These are phyloP conservation scores for Pseudobourletiella spinata DNA, from an alignment of 1,140 invertebrate species.

Conservation along the genomic window DNA sequence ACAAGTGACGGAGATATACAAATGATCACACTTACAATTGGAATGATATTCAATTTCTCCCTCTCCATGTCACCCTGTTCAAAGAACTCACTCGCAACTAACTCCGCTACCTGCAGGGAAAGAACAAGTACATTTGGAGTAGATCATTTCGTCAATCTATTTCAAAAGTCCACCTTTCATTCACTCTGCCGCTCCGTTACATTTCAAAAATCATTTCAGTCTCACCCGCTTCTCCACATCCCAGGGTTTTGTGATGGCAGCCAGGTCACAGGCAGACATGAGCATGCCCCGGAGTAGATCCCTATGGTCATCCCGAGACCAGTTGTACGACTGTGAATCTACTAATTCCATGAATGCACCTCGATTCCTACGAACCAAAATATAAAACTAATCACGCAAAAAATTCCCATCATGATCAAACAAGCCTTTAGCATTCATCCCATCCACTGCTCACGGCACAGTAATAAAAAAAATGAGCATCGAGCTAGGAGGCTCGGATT, in stretches of 20 bases:
- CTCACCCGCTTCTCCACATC: slow-evolving; percentile 71
- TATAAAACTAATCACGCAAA: too few relatives aligned
- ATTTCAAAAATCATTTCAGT: too few relatives aligned
- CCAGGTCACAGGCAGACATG: slow-evolving; percentile 94
- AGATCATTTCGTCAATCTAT: too few relatives aligned
- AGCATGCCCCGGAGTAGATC: slow-evolving; percentile 79
- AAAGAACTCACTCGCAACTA: slow-evolving; percentile 92
- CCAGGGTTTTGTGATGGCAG: slow-evolving; percentile 94
- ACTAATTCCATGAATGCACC: slow-evolving; percentile 70
- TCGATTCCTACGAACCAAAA: slow-evolving; percentile 66
- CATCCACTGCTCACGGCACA: too few relatives aligned
- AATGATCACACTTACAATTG: slow-evolving; percentile 58
- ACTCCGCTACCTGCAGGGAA: slow-evolving; percentile 64
- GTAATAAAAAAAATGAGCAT: not conserved
- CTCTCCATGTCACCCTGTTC: slow-evolving; percentile 89
- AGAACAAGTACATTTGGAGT: too few relatives aligned
- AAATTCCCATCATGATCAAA: too few relatives aligned
- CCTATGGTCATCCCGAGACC: slow-evolving; percentile 63
- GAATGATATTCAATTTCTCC: slow-evolving; percentile 71
- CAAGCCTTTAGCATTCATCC: too few relatives aligned
- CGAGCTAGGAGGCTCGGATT: not conserved
- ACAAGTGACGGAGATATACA: too few relatives aligned
- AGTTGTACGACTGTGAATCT: slow-evolving; percentile 50
- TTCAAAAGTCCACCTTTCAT: too few relatives aligned
- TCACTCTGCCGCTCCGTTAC: too few relatives aligned